phyloP scores from a whole-genome alignment of 2,888 invertebrate genomes.

The Entomobrya multifasciata region DNA sequence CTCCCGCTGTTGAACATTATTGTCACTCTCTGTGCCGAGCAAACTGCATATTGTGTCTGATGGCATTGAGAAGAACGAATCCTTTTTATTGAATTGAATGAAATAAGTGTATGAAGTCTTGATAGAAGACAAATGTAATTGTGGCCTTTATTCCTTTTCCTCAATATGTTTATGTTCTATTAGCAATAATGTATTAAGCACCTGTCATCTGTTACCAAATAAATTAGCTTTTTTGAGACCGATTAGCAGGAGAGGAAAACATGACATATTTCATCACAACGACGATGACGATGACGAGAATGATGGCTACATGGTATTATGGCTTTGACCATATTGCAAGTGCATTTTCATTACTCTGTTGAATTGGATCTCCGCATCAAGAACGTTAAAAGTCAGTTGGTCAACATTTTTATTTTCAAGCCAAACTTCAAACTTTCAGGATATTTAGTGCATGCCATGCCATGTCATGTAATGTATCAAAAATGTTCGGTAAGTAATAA shows the following conservation, averaged over 20 bases:
- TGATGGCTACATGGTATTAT: no score
- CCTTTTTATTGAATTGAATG: slow-evolving; percentile 37
- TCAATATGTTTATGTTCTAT: slow-evolving; percentile 24
- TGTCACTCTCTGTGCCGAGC: slow-evolving; percentile 4
- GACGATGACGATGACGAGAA: no score
- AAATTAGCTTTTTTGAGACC: slow-evolving; percentile 66
- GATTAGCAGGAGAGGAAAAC: slow-evolving; percentile 38
- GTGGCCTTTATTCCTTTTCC: slow-evolving; percentile 37
- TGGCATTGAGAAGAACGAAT: slow-evolving; percentile 1
- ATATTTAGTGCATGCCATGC: no score
- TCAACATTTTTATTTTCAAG: slow-evolving; percentile 33
- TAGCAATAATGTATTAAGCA: slow-evolving; percentile 56
- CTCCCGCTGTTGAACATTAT: slow-evolving; percentile 41
- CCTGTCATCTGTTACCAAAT: slow-evolving; percentile 65
- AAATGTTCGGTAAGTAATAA: slow-evolving; percentile 5
- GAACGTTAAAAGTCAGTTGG: slow-evolving; percentile 48
- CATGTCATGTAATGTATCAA: not conserved
- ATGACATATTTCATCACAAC: slow-evolving; percentile 58
- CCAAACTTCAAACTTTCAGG: no score
- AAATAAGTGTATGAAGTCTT: not conserved
- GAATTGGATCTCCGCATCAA: no score
- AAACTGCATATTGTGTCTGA: slow-evolving; percentile 11
- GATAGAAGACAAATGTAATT: not conserved
- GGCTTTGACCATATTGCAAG: no score
- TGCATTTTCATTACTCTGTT: no score